Evolutionary conservation across 2,113 vertebrate genomes (phyloP).

Genomic region (Ciconia stormi): DNA sequence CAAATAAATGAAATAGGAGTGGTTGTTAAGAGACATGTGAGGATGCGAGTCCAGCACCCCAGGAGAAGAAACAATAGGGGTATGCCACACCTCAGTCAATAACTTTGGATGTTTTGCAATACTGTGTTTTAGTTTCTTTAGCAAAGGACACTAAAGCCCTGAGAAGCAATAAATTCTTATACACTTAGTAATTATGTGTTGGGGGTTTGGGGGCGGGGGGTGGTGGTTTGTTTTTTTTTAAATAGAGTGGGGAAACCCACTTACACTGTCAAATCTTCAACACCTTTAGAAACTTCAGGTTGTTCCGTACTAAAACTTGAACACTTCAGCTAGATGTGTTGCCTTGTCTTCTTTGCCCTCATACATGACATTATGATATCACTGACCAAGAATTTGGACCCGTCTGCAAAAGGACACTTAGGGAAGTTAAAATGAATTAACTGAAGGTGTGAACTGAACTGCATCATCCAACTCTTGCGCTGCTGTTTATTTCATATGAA

Average conservation of each 20-base stretch:
- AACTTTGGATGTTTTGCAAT: background rate
- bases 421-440: background rate
- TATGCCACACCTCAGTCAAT: fast-evolving
- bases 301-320: background rate
- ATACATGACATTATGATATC: background rate
- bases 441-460: background rate
- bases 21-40: background rate
- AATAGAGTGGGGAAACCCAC: background rate
- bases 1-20: background rate
- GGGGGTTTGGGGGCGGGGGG: no score
- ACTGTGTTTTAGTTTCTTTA: background rate
- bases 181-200: background rate
- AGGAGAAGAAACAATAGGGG: background rate
- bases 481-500: background rate
- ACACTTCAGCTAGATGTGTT: background rate
- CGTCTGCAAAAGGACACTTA: background rate
- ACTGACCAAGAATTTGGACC: background rate
- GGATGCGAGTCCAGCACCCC: background rate
- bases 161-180: background rate
- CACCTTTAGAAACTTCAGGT: background rate
- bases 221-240: background rate
- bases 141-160: background rate
- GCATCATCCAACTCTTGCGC: background rate
- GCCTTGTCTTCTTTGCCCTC: background rate
- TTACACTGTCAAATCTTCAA: background rate